These are phyloP conservation scores for Siniperca obscura DNA, from an alignment of 2,797 vertebrate genomes.

Conservation along the genomic window DNA sequence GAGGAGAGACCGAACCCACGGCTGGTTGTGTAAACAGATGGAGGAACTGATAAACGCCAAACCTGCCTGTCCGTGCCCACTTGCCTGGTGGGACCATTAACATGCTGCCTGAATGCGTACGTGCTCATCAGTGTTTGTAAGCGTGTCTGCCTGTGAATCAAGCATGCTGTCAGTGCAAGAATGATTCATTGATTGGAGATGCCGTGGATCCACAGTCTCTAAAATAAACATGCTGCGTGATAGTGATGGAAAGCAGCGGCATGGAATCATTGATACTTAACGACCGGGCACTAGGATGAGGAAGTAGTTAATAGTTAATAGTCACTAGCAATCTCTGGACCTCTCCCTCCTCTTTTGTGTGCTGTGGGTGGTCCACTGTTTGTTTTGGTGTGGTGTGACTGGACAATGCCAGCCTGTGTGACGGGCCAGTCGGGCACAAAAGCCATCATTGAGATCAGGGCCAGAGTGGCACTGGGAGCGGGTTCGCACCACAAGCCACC, in stretches of 20 bases:
- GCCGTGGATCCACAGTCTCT: not conserved
- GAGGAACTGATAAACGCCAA: slow-evolving; percentile 58
- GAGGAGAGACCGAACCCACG: slow-evolving; percentile 54
- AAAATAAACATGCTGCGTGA: slow-evolving; percentile 3
- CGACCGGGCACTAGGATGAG: slow-evolving; percentile 46
- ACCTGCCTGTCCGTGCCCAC: slow-evolving; percentile 35
- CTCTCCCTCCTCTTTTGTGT: slow-evolving; percentile 55
- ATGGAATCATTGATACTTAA: slow-evolving; percentile 36
- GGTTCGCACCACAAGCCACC: slow-evolving; percentile 71
- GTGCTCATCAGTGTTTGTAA: not conserved
- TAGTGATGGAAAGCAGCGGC: slow-evolving; percentile 26
- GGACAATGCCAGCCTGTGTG: slow-evolving; percentile 81
- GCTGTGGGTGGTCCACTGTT: slow-evolving; percentile 80
- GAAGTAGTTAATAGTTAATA: slow-evolving; percentile 71
- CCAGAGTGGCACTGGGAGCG: slow-evolving; percentile 72
- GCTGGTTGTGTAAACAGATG: slow-evolving; percentile 78
- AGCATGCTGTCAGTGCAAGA: slow-evolving; percentile 4
- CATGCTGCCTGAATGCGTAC: slow-evolving; percentile 4
- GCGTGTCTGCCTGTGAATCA: slow-evolving; percentile 15
- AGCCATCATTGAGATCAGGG: slow-evolving; percentile 79
- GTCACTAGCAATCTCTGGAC: slow-evolving; percentile 41
- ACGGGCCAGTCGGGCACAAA: slow-evolving; percentile 78
- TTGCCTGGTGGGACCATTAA: slow-evolving; percentile 25
- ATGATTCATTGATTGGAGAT: slow-evolving; percentile 45
- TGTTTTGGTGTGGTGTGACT: slow-evolving; percentile 81